These are phyloP conservation scores for Champsocephalus gunnari DNA, from an alignment of 2,797 vertebrate species.

Conservation along the genomic window DNA sequence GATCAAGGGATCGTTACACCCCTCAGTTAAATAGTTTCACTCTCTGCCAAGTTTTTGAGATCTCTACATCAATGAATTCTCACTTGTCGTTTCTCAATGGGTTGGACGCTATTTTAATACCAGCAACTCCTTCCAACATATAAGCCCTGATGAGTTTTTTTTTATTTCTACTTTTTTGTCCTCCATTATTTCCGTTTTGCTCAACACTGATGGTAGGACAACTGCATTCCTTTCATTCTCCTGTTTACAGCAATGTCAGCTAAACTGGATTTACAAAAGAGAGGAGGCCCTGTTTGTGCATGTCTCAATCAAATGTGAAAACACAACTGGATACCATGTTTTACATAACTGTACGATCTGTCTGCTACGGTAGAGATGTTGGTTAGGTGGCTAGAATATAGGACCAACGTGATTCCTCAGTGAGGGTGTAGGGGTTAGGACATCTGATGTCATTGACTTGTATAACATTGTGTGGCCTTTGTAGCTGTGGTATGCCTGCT, in stretches of 20 bases:
- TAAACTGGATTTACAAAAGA: slow-evolving; percentile 74
- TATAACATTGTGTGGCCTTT: slow-evolving; percentile 14
- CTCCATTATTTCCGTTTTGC: slow-evolving; percentile 25
- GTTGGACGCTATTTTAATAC: slow-evolving; percentile 9
- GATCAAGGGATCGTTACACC: too few species aligned
- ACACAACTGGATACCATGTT: slow-evolving; percentile 19
- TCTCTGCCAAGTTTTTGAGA: not conserved
- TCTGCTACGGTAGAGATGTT: not conserved
- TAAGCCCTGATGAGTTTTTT: not conserved
- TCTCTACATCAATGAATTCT: not conserved
- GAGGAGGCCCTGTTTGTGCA: slow-evolving; percentile 56
- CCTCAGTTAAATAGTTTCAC: not conserved
- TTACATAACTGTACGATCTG: slow-evolving; percentile 3
- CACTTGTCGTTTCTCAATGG: slow-evolving; percentile 9
- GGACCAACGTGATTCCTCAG: not conserved
- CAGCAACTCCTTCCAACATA: not conserved
- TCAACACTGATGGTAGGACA: slow-evolving; percentile 8
- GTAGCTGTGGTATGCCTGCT: slow-evolving; percentile 9
- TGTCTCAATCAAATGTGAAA: slow-evolving; percentile 42
- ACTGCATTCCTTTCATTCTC: slow-evolving; percentile 76
- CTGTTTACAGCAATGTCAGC: slow-evolving; percentile 59
- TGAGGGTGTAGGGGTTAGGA: not conserved
- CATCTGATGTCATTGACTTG: slow-evolving; percentile 4
- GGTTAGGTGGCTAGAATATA: not conserved
- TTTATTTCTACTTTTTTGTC: not conserved